Conservation (phyloP, 2,797 vertebrate genomes). For the Columba guinea region DNA sequence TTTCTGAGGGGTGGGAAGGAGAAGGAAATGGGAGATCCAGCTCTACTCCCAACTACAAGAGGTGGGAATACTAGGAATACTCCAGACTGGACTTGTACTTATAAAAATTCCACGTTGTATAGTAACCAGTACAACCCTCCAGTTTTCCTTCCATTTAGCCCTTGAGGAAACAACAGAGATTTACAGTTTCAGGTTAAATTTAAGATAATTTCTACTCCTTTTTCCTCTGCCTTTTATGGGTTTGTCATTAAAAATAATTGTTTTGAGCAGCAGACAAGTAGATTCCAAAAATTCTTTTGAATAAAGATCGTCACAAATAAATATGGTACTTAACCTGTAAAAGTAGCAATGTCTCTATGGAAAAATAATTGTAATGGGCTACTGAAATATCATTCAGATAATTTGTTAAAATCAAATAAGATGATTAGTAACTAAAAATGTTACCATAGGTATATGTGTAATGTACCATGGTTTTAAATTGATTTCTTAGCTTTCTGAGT, state of each 20-base stretch:
- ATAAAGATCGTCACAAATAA: neutral
- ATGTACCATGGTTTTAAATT: neutral
- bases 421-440: neutral
- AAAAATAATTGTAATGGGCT: neutral
- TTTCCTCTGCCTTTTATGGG: neutral
- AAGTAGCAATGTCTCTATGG: neutral
- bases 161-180: neutral
- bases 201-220: neutral
- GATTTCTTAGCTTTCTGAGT: neutral
- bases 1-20: neutral
- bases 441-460: neutral
- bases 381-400: neutral
- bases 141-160: neutral
- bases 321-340: neutral
- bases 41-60: neutral
- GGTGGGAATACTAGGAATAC: neutral
- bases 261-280: neutral
- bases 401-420: neutral
- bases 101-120: neutral
- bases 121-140: neutral
- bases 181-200: neutral
- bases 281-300: neutral
- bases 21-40: neutral
- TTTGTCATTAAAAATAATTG: neutral
- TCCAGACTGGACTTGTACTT: neutral